Conservation (phyloP, 2,113 vertebrate genomes). For the Anoura caudifer region DNA sequence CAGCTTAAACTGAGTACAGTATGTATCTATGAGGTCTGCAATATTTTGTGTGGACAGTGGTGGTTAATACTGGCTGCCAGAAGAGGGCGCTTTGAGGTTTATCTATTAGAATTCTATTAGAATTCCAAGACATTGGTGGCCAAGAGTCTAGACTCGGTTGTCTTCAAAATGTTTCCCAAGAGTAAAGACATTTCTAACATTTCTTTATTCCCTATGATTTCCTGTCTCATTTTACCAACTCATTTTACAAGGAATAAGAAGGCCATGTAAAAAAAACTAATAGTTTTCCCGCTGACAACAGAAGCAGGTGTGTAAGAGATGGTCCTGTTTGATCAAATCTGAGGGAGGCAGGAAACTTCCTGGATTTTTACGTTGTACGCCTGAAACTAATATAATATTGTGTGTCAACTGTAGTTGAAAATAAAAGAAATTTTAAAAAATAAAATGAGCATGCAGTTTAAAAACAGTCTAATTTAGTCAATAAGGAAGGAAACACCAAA, state of each 20-base stretch:
- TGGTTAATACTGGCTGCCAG: constrained; percentile 33
- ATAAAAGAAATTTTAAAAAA: neutral
- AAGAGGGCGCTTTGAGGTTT: constrained; percentile 62
- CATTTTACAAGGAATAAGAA: neutral
- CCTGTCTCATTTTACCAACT: neutral
- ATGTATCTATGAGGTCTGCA: neutral
- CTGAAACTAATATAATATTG: neutral
- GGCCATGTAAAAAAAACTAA: neutral
- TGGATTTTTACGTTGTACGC: neutral
- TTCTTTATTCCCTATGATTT: neutral
- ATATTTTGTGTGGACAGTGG: neutral
- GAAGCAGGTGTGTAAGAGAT: neutral
- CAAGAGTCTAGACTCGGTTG: neutral
- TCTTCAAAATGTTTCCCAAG: neutral
- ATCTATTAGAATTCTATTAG: constrained; percentile 22
- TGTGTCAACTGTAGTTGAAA: neutral
- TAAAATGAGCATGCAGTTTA: neutral
- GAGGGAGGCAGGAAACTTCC: neutral
- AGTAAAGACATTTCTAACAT: neutral
- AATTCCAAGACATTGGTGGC: neutral
- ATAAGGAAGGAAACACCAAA: neutral
- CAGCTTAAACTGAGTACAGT: neutral
- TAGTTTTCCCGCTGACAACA: neutral
- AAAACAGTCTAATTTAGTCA: neutral
- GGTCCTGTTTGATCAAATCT: neutral